Evolutionary conservation across 2,888 invertebrate genomes (phyloP).

Genomic region (Apamea epomidion): DNA sequence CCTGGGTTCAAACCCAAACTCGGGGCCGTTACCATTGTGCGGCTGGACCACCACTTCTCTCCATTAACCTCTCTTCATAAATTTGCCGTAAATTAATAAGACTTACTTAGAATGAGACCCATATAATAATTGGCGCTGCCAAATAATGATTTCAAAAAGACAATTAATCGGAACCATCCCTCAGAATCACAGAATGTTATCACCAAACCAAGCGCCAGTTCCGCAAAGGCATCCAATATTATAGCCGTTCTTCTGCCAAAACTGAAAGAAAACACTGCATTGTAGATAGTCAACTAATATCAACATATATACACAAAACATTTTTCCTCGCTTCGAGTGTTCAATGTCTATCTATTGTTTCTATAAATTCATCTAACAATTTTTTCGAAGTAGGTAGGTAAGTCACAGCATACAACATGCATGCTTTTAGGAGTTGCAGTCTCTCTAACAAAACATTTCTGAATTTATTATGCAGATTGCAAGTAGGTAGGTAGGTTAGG

Average conservation of each 20-base stretch:
- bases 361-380: neutral
- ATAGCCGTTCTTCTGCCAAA: slow-evolving; percentile 82
- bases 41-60: neutral
- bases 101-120: slow-evolving; percentile 81
- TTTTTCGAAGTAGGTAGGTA: neutral
- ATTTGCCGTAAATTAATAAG: neutral
- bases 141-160: slow-evolving; percentile 82
- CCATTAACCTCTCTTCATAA: neutral
- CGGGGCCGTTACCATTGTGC: neutral
- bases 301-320: neutral
- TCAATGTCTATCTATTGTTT: neutral
- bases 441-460: neutral
- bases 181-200: slow-evolving; percentile 83
- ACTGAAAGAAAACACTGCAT: slow-evolving; percentile 72
- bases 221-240: slow-evolving; percentile 73
- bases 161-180: slow-evolving; percentile 82
- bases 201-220: slow-evolving; percentile 74
- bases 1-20: neutral
- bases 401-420: neutral
- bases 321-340: slow-evolving; percentile 1
- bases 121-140: slow-evolving; percentile 80
- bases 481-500: neutral
- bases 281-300: neutral
- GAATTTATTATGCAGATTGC: neutral
- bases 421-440: neutral